Evolutionary conservation across 2,113 vertebrate genomes (phyloP), one percentile per base, ranked within the genome.

Genomic region (Apteryx owenii): DNA sequence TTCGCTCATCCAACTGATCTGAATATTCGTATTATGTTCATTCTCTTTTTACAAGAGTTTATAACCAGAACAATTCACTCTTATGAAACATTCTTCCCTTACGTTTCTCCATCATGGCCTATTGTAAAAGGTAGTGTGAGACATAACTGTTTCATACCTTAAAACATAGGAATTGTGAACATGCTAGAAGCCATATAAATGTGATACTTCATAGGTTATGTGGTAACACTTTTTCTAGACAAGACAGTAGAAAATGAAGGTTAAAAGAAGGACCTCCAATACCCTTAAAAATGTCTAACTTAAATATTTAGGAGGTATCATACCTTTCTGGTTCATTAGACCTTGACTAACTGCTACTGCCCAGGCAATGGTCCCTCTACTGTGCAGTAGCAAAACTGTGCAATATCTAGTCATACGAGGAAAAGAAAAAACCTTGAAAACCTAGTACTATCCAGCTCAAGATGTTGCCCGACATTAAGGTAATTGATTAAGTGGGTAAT

Each of bases 101-200:
- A 7, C 0, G 0, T 60, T 88, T 85, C 46, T 71, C 12, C 76
- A 3, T 69, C 26, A 40, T 46, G 17, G 2, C 13, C 40, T 73
- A 18, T 85, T 85, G 79, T 51, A 4, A 25, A 75, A 82, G 42
- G 31, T 33, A 79, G 7, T n/a, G 5, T 78, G 54, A 31, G 9
- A 23, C 7, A 23, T 51, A 31, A 80, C 38, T 53, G 6, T 18
- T 46, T 85, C 48, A 29, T 48, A 66, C 31, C 11, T 33, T 36
- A 22, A 85, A 64, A 6, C 20, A 18, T 20, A n/a, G 79, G 19
- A 71, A 54, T 4, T 64, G 4, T 12, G 25, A 29, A 9, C 64
- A 23, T 60, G 10, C 29, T 42, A 23, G 38, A 86, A 84, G 12
- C 2, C 72, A 19, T 46, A 31, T 26, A 65, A 72, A 65, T 7